Evolutionary conservation across 2,113 vertebrate genomes (phyloP).

Genomic region (Pandion haliaetus): DNA sequence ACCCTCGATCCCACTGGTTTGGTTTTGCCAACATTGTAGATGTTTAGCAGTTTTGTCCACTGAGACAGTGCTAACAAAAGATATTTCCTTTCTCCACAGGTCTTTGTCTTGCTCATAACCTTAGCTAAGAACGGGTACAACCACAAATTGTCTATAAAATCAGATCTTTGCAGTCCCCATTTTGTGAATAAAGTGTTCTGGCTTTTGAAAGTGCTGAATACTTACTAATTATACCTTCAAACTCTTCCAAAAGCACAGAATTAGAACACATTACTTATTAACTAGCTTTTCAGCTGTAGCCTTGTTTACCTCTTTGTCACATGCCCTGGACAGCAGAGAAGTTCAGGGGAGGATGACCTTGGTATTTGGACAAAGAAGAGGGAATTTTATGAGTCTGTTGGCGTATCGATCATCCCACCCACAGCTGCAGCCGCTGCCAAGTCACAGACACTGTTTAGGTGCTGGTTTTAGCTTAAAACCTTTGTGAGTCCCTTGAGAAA

Average conservation of each 20-base stretch:
- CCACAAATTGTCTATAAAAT: background rate
- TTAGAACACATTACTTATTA: background rate
- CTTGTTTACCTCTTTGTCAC: background rate
- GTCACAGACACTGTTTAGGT: background rate
- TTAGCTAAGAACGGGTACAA: background rate
- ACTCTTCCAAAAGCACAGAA: background rate
- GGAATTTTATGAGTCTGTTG: background rate
- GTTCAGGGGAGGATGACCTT: background rate
- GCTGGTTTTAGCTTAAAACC: background rate
- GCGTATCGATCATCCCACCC: rapidly evolving
- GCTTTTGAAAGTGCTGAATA: background rate
- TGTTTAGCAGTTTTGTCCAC: background rate
- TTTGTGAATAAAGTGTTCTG: background rate
- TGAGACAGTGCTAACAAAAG: background rate
- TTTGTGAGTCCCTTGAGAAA: background rate
- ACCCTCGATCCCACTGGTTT: rapidly evolving
- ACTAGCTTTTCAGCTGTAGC: background rate
- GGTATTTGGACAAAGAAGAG: background rate
- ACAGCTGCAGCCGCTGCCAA: rapidly evolving
- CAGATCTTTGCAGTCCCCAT: background rate
- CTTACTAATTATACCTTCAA: background rate
- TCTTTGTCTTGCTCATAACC: background rate
- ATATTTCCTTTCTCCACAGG: rapidly evolving
- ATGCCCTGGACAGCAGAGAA: background rate
- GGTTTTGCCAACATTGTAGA: background rate